Base-by-base conservation (phyloP, 2,888 invertebrate species). In the Rhagonycha lutea region DNA sequence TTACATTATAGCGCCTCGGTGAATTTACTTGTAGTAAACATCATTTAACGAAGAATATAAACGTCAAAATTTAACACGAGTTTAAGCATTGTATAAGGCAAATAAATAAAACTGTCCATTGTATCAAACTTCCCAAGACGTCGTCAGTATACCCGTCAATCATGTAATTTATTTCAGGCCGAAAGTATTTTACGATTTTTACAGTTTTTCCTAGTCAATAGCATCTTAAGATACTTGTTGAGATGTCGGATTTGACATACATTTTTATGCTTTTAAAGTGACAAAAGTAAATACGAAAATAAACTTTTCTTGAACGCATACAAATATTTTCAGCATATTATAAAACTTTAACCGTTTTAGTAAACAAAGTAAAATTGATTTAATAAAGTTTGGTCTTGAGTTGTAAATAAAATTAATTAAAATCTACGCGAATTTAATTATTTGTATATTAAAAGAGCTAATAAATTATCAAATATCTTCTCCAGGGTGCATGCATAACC, bases 101-200 rank as follows among this genome's bases (percentile, higher is more conserved):
- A 78, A 79, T 80, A 79, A 79, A 81, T 80, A 78, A 80, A 77
- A 79, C 63, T 77, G 78, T 76, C 75, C 70, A 68, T 75, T 72
- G 69, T 76, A 78, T 80, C 80, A 80, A 79, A 79, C 61, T 61
- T 76, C 71, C 77, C 70, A 80, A 79, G 73, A 69, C 77, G 75
- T 75, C 77, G 76, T 72, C 74, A 75, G 61, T 77, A 76, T 79
- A 77, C 70, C 77, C 76, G 81, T 80, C 81, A 79, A 79, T 80
- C 80, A 78, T 77, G 79, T 79, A 75, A 79, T 77, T 75, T 80
- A 76, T 76, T 74, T 76, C 29, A 68, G 71, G 70, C 78, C 70
- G 73, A 71, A 67, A 73, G 72, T 68, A 68, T 71, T 74, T 74
- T 68, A 72, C 72, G 78, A 73, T 68, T 73, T 71, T 73, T 69